A percentile compares a stretch with the other conserved stretches of the same genome.
These are phyloP conservation scores for Zootoca vivipara DNA, from an alignment of 2,113 vertebrate genomes.

Conservation along the genomic window DNA sequence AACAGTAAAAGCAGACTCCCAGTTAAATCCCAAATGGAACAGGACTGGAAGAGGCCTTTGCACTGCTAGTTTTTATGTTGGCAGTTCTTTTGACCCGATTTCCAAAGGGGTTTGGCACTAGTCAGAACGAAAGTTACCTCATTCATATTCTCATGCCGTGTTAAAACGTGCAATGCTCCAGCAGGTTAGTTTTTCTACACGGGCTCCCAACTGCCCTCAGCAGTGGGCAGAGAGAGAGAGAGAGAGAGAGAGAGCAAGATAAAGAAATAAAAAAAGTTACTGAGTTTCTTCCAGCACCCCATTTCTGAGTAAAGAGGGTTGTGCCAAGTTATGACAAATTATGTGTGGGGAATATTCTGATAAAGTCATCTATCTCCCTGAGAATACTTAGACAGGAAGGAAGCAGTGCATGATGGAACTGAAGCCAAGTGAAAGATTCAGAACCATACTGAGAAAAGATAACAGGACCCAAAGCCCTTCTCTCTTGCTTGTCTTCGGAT, in stretches of 20 bases:
- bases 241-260: slow-evolving; percentile 23
- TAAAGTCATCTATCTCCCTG: slow-evolving; percentile 64
- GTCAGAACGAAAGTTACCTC: slow-evolving; percentile 37
- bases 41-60: background rate
- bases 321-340: slow-evolving; percentile 68
- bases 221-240: slow-evolving; percentile 46
- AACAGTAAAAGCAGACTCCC: background rate
- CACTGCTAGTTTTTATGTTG: background rate
- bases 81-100: slow-evolving; percentile 54
- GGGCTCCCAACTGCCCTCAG: slow-evolving; percentile 46
- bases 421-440: slow-evolving; percentile 37
- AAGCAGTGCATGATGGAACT: slow-evolving; percentile 23
- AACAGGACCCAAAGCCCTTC: background rate
- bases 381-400: slow-evolving; percentile 43
- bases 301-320: slow-evolving; percentile 42
- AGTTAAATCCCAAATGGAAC: background rate
- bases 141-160: slow-evolving; percentile 33
- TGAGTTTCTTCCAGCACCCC: slow-evolving; percentile 56
- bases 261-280: slow-evolving; percentile 44
- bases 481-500: background rate
- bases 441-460: background rate
- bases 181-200: slow-evolving; percentile 12
- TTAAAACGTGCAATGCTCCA: slow-evolving; percentile 44
- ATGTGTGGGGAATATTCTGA: slow-evolving; percentile 59
- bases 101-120: slow-evolving; percentile 32